These are phyloP conservation scores for Copidosoma aretas DNA, from an alignment of 2,888 invertebrate species.

Conservation along the genomic window DNA sequence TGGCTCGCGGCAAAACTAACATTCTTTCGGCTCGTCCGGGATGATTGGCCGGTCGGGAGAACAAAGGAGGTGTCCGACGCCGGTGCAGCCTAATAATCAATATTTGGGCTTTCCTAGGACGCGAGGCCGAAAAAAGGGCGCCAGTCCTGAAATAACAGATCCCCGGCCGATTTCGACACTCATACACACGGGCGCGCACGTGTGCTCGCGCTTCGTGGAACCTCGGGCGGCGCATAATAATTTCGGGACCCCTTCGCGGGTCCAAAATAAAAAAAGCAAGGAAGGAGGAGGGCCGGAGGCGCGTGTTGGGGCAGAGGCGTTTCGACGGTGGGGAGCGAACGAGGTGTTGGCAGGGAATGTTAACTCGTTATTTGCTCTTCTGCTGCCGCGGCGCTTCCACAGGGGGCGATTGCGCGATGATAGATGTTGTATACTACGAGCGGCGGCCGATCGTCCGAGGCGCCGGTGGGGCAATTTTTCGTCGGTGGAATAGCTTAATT, in stretches of 20 bases:
- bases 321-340: constrained; percentile 30
- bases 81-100: constrained; percentile 33
- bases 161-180: constrained; percentile 22
- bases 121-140: background rate
- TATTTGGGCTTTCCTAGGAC: constrained; percentile 21
- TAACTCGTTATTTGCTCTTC: constrained; percentile 51
- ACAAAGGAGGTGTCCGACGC: constrained; percentile 25
- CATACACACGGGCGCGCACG: too few species aligned
- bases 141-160: constrained; percentile 13
- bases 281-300: background rate
- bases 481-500: constrained; percentile 34
- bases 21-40: constrained; percentile 12
- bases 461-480: constrained; percentile 16
- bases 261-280: too few species aligned
- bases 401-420: constrained; percentile 10
- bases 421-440: constrained; percentile 14
- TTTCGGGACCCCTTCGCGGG: constrained; percentile 15
- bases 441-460: constrained; percentile 6
- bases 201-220: constrained; percentile 26
- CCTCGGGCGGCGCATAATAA: constrained; percentile 28
- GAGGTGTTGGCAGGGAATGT: constrained; percentile 47
- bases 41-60: constrained; percentile 12
- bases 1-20: background rate
- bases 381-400: constrained; percentile 28
- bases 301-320: constrained; percentile 4